Conservation (phyloP, 1,140 invertebrate genomes). For the Trichogramma pretiosum region DNA sequence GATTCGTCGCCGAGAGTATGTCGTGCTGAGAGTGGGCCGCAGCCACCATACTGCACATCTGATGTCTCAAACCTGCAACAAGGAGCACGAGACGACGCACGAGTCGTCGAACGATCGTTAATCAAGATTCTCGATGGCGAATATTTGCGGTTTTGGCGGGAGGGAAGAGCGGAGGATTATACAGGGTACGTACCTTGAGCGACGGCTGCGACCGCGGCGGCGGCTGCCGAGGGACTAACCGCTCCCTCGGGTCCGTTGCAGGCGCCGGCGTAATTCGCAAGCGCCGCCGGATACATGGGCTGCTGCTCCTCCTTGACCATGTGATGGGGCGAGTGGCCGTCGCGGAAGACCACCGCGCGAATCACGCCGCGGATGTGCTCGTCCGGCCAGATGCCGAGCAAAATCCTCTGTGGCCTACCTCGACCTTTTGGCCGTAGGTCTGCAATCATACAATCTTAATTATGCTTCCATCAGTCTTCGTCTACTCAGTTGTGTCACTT, state of each 20-base stretch:
- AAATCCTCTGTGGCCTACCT: conserved; percentile 78
- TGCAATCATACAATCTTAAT: conserved; percentile 29
- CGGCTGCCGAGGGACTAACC: conserved; percentile 55
- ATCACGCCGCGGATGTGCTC: conserved; percentile 86
- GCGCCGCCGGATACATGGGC: conserved; percentile 39
- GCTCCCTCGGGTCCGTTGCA: conserved; percentile 55
- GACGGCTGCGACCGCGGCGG: conserved; percentile 62
- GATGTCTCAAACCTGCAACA: conserved; percentile 54
- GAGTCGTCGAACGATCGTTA: background rate
- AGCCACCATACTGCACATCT: conserved; percentile 64
- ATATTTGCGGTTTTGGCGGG: conserved; percentile 16
- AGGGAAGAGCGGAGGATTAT: background rate
- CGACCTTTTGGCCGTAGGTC: conserved; percentile 82
- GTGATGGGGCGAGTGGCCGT: conserved; percentile 57
- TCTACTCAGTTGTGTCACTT: no score
- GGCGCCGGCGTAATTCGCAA: conserved; percentile 49
- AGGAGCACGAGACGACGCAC: background rate
- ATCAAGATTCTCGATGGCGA: conserved; percentile 4
- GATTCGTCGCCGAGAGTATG: conserved; percentile 43
- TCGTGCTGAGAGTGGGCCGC: conserved; percentile 54
- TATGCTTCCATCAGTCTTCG: no score
- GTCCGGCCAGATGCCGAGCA: conserved; percentile 84
- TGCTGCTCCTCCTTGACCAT: conserved; percentile 67
- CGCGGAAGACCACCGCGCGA: conserved; percentile 81
- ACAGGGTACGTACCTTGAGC: conserved; percentile 47